Evolutionary conservation across 2,888 invertebrate species (phyloP), one percentile per base, ranked within the genome.

Genomic region (Sisyra nigra): DNA sequence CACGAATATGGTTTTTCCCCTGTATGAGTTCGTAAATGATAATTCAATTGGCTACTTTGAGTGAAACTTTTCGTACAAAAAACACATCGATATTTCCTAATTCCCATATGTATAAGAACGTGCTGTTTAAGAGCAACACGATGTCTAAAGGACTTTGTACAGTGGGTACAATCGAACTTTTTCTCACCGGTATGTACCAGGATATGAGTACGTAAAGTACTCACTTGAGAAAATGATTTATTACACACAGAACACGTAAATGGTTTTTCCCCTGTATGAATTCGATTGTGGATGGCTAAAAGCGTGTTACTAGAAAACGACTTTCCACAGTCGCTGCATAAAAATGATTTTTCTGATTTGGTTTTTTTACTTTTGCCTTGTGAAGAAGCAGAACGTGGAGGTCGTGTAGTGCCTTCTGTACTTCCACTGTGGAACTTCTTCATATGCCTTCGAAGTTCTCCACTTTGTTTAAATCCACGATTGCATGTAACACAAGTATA

Each of bases 401-500:
- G n/a, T n/a, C n/a, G n/a, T n/a, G n/a, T 43, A n/a, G 34, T 18
- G 34, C 18, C 24, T 13, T 15, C 24, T 15, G n/a, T 30, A 3
- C 29, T 32, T 18, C 37, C 13, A 3, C 38, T 18, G n/a, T 11
- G 14, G 17, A 37, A 33, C n/a, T 38, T 43, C 38, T 43, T 43
- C 15, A 43, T 17, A 8, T 43, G 43, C 8, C 37, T 2, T 17
- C 43, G 37, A 17, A 43, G 17, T 14, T 43, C 38, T 1, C 40
- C 42, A 6, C 41, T 15, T 13, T 47, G 41, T 46, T 44, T 49
- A 30, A 47, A 48, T 3, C 42, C 37, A 11, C 34, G 30, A 14
- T 45, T 46, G 24, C 44, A 37, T 9, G 11, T 17, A 18, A 11
- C 7, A 33, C 49, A 49, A n/a, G 41, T 15, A 33, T 42, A 48